Percentiles rank a stretch among this genome's conserved stretches.
phyloP scores from a whole-genome alignment of 2,888 invertebrate genomes.

The Miltochrista miniata region DNA sequence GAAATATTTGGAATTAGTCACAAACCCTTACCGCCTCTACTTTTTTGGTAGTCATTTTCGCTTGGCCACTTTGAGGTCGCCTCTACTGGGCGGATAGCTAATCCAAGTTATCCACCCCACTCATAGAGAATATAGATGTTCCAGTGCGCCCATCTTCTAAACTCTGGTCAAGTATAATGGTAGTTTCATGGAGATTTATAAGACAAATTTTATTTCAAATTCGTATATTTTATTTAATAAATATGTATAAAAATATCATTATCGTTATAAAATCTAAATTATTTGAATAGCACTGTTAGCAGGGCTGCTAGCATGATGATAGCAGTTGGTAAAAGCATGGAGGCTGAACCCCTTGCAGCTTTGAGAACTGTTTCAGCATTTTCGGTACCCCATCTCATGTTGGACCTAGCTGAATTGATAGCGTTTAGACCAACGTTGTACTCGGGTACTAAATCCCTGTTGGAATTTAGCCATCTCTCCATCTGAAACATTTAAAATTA shows the following conservation, averaged over 20 bases:
- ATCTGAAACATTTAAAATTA: slow-evolving; percentile 51
- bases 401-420: slow-evolving; percentile 53
- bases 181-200: too few species aligned
- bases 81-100: too few species aligned
- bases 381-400: slow-evolving; percentile 64
- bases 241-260: not conserved
- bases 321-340: slow-evolving; percentile 44
- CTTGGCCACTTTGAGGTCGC: too few species aligned
- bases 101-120: too few species aligned
- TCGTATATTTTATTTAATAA: too few species aligned
- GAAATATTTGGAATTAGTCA: too few species aligned
- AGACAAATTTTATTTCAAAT: too few species aligned
- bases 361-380: slow-evolving; percentile 50
- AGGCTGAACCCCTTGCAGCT: slow-evolving; percentile 58
- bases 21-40: too few species aligned
- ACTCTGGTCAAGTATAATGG: too few species aligned
- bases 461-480: slow-evolving; percentile 62
- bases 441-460: slow-evolving; percentile 52
- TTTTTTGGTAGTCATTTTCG: too few species aligned
- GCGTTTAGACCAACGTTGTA: slow-evolving; percentile 52
- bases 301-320: slow-evolving; percentile 50
- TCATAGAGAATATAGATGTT: too few species aligned
- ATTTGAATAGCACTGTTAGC: slow-evolving; percentile 51
- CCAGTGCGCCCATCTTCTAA: too few species aligned
- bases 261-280: slow-evolving; percentile 17